These are phyloP conservation scores for Paralichthys olivaceus DNA, from an alignment of 2,113 vertebrate species.

Conservation along the genomic window DNA sequence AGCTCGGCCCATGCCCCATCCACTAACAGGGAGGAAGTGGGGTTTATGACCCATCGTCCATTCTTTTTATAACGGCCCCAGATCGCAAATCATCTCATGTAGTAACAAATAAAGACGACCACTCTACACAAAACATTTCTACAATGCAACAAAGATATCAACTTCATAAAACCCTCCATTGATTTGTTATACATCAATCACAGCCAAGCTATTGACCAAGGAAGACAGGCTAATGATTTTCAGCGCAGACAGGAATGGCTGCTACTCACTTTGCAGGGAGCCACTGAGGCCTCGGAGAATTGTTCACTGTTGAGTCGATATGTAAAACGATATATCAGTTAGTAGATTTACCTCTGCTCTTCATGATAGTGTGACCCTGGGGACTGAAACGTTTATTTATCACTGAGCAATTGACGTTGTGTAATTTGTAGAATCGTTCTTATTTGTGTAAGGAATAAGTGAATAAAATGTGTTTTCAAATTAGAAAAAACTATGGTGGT, in stretches of 20 bases:
- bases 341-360: slow-evolving; percentile 16
- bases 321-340: slow-evolving; percentile 26
- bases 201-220: slow-evolving; percentile 7
- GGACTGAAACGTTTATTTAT: slow-evolving; percentile 9
- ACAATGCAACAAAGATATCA: slow-evolving; percentile 14
- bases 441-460: neutral
- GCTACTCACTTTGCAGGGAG: slow-evolving; percentile 6
- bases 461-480: neutral
- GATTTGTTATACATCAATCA: slow-evolving; percentile 52
- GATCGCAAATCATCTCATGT: neutral
- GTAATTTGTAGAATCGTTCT: neutral
- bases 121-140: neutral
- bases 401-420: neutral
- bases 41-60: too few relatives aligned
- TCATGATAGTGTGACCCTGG: slow-evolving; percentile 7
- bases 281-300: neutral
- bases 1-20: too few relatives aligned
- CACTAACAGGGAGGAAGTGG: too few relatives aligned
- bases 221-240: slow-evolving; percentile 53
- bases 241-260: slow-evolving; percentile 12
- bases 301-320: slow-evolving; percentile 21
- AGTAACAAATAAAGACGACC: too few relatives aligned
- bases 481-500: neutral
- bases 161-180: slow-evolving; percentile 36
- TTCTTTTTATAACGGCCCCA: too few relatives aligned